Evolutionary conservation across 2,113 vertebrate species (phyloP).

Genomic region (Elgaria multicarinata): DNA sequence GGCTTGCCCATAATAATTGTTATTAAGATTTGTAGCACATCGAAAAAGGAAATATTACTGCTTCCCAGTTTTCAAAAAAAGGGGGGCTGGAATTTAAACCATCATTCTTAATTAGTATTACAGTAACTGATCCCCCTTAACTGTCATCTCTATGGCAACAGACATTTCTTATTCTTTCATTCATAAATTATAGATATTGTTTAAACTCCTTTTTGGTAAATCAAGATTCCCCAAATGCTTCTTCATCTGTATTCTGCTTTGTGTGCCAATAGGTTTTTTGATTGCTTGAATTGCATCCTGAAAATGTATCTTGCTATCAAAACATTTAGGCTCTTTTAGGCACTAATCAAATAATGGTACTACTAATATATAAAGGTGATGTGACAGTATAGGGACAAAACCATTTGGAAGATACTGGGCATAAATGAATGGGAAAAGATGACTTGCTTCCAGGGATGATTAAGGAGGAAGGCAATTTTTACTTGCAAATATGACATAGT

Average conservation of each 20-base stretch:
- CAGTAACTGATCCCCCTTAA: slow-evolving; percentile 4
- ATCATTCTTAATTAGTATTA: slow-evolving; percentile 34
- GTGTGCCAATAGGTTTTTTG: not conserved
- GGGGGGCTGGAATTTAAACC: not conserved
- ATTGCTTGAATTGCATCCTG: not conserved
- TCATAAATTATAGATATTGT: slow-evolving; percentile 24
- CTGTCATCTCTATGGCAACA: slow-evolving; percentile 35
- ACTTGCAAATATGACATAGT: slow-evolving; percentile 74
- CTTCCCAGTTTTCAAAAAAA: not conserved
- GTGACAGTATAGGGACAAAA: slow-evolving; percentile 62
- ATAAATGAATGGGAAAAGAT: slow-evolving; percentile 76
- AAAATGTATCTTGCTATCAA: not conserved
- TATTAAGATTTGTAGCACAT: not conserved
- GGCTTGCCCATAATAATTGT: not conserved
- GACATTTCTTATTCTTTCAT: slow-evolving; percentile 28
- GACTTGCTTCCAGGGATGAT: slow-evolving; percentile 73
- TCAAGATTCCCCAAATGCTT: slow-evolving; percentile 35
- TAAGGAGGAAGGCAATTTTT: slow-evolving; percentile 71
- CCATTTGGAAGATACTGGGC: slow-evolving; percentile 62
- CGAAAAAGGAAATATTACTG: not conserved
- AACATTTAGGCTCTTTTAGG: slow-evolving; percentile 3
- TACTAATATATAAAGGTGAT: slow-evolving; percentile 21
- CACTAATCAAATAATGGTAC: slow-evolving; percentile 22
- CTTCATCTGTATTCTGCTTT: slow-evolving; percentile 18
- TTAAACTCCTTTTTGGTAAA: slow-evolving; percentile 3